Evolutionary conservation across 2,797 vertebrate species (phyloP).

Genomic region (Acropternis orthonyx): DNA sequence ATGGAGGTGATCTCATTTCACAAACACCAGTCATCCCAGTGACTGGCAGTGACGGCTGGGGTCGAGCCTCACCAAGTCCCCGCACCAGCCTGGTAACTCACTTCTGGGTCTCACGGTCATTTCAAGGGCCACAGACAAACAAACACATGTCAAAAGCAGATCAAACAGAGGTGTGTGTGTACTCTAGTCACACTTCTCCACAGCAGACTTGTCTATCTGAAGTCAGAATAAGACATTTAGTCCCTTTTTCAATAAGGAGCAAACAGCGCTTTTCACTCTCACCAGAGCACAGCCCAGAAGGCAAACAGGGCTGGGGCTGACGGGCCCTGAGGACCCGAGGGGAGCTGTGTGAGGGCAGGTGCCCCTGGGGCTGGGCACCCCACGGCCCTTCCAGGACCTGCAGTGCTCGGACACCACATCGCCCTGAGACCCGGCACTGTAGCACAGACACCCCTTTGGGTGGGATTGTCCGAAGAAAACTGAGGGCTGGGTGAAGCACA

Average conservation of each 20-base stretch:
- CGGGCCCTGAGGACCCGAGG: accelerated
- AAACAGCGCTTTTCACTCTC: background rate
- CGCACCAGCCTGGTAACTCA: background rate
- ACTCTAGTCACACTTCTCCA: background rate
- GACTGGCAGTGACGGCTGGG: background rate
- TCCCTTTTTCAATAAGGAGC: background rate
- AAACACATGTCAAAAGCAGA: background rate
- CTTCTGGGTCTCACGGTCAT: background rate
- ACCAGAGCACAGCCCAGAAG: background rate
- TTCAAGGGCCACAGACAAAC: background rate
- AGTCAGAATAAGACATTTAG: background rate
- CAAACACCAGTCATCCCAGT: background rate
- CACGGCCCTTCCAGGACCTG: background rate
- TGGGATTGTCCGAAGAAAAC: background rate
- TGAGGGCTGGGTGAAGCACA: background rate
- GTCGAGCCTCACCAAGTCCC: accelerated
- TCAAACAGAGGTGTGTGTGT: background rate
- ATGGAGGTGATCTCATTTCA: background rate
- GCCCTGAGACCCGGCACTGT: accelerated
- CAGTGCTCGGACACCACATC: accelerated
- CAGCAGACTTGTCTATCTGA: background rate
- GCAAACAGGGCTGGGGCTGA: background rate
- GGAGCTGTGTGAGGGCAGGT: background rate
- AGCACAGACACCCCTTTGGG: background rate
- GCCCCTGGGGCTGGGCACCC: background rate